Evolutionary conservation across 2,797 vertebrate species (phyloP).

Genomic region (Avahi laniger): DNA sequence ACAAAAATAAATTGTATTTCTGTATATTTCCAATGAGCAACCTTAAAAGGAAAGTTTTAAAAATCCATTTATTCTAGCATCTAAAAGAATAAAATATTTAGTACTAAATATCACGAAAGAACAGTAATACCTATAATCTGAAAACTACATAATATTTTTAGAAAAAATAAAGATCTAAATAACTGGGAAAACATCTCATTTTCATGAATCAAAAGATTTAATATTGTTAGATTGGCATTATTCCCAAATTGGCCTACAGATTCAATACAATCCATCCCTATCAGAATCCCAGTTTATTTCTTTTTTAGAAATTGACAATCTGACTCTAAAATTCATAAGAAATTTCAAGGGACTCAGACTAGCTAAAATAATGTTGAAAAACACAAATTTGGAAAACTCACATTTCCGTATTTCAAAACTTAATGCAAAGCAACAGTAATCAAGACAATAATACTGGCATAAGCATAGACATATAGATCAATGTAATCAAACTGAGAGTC

Average conservation of each 20-base stretch:
- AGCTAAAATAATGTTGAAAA: background rate
- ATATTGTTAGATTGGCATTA: background rate
- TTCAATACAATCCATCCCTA: background rate
- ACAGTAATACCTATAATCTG: background rate
- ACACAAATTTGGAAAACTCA: background rate
- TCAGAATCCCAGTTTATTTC: background rate
- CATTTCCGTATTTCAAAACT: background rate
- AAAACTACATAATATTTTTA: background rate
- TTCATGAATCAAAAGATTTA: background rate
- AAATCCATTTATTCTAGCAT: background rate
- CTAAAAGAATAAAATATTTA: background rate
- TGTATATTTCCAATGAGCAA: background rate
- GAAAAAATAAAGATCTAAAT: background rate
- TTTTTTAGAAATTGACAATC: background rate
- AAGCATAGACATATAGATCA: background rate
- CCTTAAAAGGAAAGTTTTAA: background rate
- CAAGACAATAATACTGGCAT: background rate
- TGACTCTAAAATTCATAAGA: background rate
- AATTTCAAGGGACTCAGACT: background rate
- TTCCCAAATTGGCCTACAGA: background rate
- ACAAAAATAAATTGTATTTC: background rate
- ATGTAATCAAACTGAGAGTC: background rate
- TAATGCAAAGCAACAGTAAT: background rate
- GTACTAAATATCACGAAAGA: background rate
- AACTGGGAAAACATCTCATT: background rate